Evolutionary conservation across 2,797 vertebrate species (phyloP).

Genomic region (Mustela erminea): DNA sequence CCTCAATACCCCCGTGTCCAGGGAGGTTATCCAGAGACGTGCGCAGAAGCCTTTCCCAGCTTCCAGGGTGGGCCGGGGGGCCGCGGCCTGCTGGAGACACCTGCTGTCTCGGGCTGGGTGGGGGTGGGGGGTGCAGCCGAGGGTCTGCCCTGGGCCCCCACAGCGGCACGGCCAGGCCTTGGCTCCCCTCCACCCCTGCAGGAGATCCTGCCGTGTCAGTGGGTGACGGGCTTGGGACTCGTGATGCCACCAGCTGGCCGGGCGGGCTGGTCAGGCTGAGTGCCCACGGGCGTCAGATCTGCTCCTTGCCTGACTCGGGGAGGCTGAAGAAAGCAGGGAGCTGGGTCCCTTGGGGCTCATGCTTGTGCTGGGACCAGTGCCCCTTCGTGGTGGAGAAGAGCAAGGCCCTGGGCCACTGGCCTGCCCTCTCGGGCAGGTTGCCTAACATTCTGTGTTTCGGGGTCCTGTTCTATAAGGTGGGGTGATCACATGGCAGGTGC

Average conservation of each 20-base stretch:
- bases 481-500: not conserved
- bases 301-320: not conserved
- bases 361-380: too few species aligned
- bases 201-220: rapidly evolving
- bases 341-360: too few species aligned
- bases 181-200: not conserved
- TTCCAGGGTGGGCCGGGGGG: not conserved
- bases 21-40: not conserved
- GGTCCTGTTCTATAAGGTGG: not conserved
- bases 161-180: too few species aligned
- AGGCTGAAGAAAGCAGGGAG: not conserved
- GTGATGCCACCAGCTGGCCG: rapidly evolving
- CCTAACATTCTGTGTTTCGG: not conserved
- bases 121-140: too few species aligned
- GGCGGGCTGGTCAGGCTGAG: rapidly evolving
- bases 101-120: rapidly evolving
- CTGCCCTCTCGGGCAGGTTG: not conserved
- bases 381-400: not conserved
- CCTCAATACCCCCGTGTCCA: not conserved
- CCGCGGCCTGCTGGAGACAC: rapidly evolving
- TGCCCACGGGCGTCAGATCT: not conserved
- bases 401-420: rapidly evolving
- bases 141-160: not conserved
- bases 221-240: not conserved
- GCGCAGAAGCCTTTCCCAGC: not conserved